Conservation (phyloP, 2,797 vertebrate genomes). For the Acrocephalus scirpaceus region DNA sequence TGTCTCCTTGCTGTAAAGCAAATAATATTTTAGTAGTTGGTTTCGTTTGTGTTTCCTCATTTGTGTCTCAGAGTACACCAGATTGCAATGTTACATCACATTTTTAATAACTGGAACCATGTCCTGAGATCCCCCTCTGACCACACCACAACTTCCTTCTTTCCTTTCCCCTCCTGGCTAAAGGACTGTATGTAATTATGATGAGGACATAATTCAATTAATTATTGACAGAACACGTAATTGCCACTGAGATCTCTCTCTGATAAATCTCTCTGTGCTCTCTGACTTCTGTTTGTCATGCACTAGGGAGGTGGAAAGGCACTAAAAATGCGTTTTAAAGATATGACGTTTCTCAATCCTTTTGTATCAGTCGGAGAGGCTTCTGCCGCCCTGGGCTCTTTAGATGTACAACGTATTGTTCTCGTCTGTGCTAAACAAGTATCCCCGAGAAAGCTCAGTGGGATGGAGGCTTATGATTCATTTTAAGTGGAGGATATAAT, state of each 20-base stretch:
- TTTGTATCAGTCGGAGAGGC: not conserved
- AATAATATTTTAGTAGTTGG: not conserved
- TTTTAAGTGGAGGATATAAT: conserved; percentile 1
- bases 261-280: not conserved
- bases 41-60: conserved; percentile 21
- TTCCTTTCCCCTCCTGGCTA: conserved; percentile 14
- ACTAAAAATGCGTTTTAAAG: conserved; percentile 26
- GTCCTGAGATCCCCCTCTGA: conserved; percentile 55
- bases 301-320: not conserved
- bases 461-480: conserved; percentile 29
- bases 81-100: conserved; percentile 56
- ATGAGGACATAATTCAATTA: conserved; percentile 49
- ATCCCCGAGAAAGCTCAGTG: conserved; percentile 30
- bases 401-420: conserved; percentile 32
- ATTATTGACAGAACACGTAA: conserved; percentile 55
- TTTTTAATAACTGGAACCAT: conserved; percentile 46
- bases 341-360: conserved; percentile 30
- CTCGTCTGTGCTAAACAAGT: conserved; percentile 16
- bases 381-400: conserved; percentile 3
- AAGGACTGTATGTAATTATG: conserved; percentile 41
- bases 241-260: not conserved
- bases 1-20: not conserved
- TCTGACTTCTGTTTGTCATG: conserved; percentile 45
- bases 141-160: conserved; percentile 49
- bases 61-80: conserved; percentile 54